These are phyloP conservation scores for Dyspetes luteomarginatus DNA, from an alignment of 2,888 invertebrate genomes.

Conservation along the genomic window DNA sequence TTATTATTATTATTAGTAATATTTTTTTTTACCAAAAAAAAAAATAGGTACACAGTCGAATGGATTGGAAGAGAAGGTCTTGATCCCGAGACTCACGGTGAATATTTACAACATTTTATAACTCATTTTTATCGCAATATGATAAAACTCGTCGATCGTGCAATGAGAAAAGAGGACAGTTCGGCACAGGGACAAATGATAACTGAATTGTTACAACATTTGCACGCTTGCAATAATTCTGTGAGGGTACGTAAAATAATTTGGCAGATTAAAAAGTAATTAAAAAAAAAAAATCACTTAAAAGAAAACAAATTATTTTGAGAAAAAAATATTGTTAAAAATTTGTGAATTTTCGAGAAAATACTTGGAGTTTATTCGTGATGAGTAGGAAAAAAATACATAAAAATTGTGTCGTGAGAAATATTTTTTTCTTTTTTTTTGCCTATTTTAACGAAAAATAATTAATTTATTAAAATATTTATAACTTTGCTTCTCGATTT, in stretches of 20 bases:
- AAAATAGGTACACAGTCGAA: constrained; percentile 93
- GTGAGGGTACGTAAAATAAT: constrained; percentile 86
- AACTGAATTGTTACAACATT: constrained; percentile 96
- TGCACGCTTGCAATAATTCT: constrained; percentile 97
- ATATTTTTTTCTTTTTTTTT: no score
- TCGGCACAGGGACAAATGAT: constrained; percentile 97
- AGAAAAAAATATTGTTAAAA: constrained; percentile 6
- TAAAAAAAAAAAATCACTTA: not conserved
- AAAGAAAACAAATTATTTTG: not conserved
- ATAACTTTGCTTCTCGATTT: no score
- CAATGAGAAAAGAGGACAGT: constrained; percentile 97
- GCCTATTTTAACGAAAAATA: no score
- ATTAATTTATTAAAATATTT: no score
- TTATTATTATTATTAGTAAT: constrained; percentile 6
- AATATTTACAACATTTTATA: constrained; percentile 97
- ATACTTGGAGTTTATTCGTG: no score
- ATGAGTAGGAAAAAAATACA: no score
- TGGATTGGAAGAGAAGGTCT: constrained; percentile 98
- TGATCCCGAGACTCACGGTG: constrained; percentile 95
- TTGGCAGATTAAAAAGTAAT: not conserved
- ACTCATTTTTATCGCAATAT: constrained; percentile 97
- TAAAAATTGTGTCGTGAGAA: no score
- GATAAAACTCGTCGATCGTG: constrained; percentile 95
- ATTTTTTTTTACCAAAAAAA: constrained; percentile 12
- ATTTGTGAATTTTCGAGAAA: no score